These are phyloP conservation scores for Fulmarus glacialis DNA, from an alignment of 2,113 vertebrate species.

Conservation along the genomic window DNA sequence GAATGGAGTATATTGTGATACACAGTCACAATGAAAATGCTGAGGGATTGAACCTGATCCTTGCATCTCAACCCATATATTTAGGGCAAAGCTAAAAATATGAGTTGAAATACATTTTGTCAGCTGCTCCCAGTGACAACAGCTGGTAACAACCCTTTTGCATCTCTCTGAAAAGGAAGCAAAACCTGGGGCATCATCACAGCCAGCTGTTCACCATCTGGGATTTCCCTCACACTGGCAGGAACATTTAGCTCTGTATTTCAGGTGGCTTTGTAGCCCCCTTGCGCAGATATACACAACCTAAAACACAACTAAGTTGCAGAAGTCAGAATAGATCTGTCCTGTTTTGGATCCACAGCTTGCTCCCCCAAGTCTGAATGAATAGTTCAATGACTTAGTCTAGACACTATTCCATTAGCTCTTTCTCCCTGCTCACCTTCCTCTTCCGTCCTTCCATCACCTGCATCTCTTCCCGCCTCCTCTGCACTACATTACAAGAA, in stretches of 20 bases:
- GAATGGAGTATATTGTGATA: background rate
- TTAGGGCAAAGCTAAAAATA: background rate
- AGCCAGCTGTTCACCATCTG: conserved; percentile 3
- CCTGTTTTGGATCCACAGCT: background rate
- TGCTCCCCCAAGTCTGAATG: background rate
- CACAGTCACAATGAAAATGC: background rate
- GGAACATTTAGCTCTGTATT: background rate
- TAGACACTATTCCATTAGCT: background rate
- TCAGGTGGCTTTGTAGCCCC: background rate
- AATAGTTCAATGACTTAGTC: background rate
- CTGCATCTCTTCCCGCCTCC: background rate
- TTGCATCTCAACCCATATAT: background rate
- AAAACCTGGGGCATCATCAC: background rate
- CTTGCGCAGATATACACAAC: background rate
- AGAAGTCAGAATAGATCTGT: background rate
- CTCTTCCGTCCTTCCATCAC: background rate
- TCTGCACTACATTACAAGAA: background rate
- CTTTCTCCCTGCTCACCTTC: background rate
- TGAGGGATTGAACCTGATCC: background rate
- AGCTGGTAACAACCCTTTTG: background rate
- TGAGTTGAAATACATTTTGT: background rate
- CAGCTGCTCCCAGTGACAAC: conserved; percentile 10
- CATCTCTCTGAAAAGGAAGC: background rate
- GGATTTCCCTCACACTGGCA: background rate
- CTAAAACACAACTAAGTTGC: background rate